Percentiles rank a stretch among this genome's conserved stretches.
Evolutionary conservation across 2,797 vertebrate species (phyloP).

Genomic region (Rhinogobio ventralis): DNA sequence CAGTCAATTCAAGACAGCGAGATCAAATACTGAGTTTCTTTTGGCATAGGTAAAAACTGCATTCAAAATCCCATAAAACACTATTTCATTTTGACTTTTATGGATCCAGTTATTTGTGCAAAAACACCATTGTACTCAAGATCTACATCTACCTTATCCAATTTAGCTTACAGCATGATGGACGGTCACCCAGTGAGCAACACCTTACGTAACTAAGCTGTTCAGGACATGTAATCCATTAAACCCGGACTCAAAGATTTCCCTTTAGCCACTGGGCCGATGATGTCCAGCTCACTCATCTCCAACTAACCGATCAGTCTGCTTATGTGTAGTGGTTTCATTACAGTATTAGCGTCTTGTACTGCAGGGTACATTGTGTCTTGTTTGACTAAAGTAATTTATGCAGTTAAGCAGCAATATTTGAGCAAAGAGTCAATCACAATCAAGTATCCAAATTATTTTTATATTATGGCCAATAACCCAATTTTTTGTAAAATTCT

Average conservation of each 20-base stretch:
- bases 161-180: not conserved
- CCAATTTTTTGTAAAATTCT: not conserved
- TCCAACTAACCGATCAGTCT: constrained; percentile 23
- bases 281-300: constrained; percentile 15
- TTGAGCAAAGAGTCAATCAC: not conserved
- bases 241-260: constrained; percentile 1
- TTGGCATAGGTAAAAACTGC: not conserved
- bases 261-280: not conserved
- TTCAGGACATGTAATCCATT: constrained; percentile 44
- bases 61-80: not conserved
- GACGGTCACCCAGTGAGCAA: not conserved
- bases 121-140: not conserved
- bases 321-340: not conserved
- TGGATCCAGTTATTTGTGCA: not conserved
- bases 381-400: not conserved
- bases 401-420: not conserved
- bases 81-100: not conserved
- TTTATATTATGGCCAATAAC: not conserved
- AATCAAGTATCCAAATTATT: not conserved
- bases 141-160: constrained; percentile 4
- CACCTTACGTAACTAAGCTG: constrained; percentile 10
- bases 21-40: constrained; percentile 16
- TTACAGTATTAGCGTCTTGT: constrained; percentile 10
- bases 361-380: not conserved
- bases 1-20: not conserved